Conservation (phyloP, 2,888 invertebrate species). For the Acleris laterana region DNA sequence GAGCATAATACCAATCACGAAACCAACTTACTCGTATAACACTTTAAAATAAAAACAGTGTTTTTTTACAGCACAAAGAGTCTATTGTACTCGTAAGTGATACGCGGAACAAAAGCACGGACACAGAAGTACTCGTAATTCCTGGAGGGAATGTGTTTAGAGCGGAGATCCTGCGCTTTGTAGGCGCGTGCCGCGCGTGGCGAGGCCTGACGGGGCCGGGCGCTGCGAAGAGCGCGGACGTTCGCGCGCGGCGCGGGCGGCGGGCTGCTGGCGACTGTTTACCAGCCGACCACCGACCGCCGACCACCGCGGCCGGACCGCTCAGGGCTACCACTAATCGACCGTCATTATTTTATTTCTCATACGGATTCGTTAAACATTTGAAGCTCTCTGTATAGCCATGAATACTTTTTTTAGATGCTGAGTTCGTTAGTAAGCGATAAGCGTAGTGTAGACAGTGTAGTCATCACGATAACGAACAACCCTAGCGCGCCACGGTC, state of each 20-base stretch:
- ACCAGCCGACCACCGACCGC: constrained; percentile 69
- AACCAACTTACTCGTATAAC: constrained; percentile 1
- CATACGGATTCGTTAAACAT: neutral
- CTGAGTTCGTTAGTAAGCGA: too few relatives aligned
- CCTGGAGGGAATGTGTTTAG: constrained; percentile 34
- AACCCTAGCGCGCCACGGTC: constrained; percentile 6
- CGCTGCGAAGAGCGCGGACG: constrained; percentile 45
- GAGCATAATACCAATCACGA: neutral
- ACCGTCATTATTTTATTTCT: too few relatives aligned
- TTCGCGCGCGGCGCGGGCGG: constrained; percentile 65
- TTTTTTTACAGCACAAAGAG: constrained; percentile 16
- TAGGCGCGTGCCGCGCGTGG: constrained; percentile 49
- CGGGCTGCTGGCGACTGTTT: constrained; percentile 65
- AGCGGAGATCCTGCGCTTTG: constrained; percentile 76
- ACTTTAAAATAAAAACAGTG: neutral
- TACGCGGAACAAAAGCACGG: constrained; percentile 35
- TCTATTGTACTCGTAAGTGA: constrained; percentile 6
- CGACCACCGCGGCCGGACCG: constrained; percentile 52
- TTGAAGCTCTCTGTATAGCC: neutral
- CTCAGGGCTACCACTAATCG: constrained; percentile 38
- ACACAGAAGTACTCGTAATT: constrained; percentile 25
- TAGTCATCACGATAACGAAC: too few relatives aligned
- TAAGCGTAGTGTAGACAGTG: too few relatives aligned
- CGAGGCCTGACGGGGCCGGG: constrained; percentile 40
- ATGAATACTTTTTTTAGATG: too few relatives aligned